Evolutionary conservation across 1,140 invertebrate species (phyloP).

Genomic region (Drosophila busckii): DNA sequence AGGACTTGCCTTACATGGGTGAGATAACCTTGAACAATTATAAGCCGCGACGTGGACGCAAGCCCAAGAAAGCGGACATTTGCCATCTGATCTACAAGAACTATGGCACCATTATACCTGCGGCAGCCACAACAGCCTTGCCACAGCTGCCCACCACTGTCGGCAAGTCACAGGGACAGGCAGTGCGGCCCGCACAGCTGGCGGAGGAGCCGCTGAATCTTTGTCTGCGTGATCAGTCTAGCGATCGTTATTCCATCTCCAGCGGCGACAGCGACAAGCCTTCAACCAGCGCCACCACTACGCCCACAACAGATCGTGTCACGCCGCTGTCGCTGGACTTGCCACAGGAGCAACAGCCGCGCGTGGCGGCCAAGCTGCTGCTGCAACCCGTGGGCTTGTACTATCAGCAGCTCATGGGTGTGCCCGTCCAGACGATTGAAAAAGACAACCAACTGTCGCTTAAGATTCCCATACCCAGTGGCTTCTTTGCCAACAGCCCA

Average conservation of each 20-base stretch:
- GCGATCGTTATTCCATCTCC: constrained; percentile 69
- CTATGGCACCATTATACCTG: constrained; percentile 89
- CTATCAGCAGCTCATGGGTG: constrained; percentile 84
- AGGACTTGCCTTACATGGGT: constrained; percentile 93
- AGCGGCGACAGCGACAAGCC: constrained; percentile 57
- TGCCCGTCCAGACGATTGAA: constrained; percentile 67
- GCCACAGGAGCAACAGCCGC: constrained; percentile 9
- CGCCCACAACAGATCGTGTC: constrained; percentile 35
- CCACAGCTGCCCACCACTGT: constrained; percentile 4
- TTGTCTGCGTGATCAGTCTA: constrained; percentile 83
- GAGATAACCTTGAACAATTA: constrained; percentile 93
- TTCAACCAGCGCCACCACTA: constrained; percentile 23
- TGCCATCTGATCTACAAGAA: constrained; percentile 95
- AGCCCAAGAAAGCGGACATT: constrained; percentile 93
- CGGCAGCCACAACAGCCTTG: not conserved
- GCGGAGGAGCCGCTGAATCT: constrained; percentile 89
- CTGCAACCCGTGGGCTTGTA: constrained; percentile 87
- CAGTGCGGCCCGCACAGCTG: not conserved
- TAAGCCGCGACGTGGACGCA: constrained; percentile 89
- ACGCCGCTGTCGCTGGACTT: constrained; percentile 43
- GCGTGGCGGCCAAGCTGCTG: constrained; percentile 75
- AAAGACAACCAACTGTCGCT: constrained; percentile 73
- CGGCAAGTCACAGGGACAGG: not conserved
- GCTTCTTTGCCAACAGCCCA: constrained; percentile 42
- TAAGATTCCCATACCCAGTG: constrained; percentile 71